Evolutionary conservation across 2,113 vertebrate species (phyloP).

Genomic region (Indicator indicator): DNA sequence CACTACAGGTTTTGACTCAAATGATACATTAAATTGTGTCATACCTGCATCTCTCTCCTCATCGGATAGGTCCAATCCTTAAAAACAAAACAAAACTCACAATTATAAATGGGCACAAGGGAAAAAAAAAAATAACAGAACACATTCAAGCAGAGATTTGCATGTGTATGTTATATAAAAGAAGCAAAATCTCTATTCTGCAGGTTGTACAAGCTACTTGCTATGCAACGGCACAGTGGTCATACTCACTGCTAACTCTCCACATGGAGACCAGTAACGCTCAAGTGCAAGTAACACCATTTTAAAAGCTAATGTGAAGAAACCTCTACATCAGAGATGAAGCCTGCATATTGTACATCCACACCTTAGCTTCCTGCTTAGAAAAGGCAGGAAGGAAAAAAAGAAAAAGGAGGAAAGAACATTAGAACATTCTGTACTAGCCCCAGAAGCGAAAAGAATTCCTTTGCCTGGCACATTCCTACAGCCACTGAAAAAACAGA

Average conservation of each 20-base stretch:
- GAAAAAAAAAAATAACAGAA: not conserved
- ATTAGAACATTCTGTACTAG: not conserved
- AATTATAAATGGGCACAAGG: not conserved
- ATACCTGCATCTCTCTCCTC: constrained; percentile 99
- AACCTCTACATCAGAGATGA: not conserved
- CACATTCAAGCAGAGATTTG: not conserved
- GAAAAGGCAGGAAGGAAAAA: not conserved
- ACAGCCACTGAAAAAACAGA: not conserved
- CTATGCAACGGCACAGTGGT: not conserved
- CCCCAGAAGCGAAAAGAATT: not conserved
- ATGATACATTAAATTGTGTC: not conserved
- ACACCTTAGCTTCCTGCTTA: not conserved
- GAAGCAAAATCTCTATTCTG: not conserved
- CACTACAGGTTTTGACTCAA: not conserved
- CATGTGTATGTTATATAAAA: fast-evolving
- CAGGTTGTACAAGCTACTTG: not conserved
- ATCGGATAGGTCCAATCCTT: constrained; percentile 99
- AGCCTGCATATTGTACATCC: not conserved
- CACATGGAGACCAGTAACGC: not conserved
- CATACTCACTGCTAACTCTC: not conserved
- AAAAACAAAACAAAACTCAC: not conserved
- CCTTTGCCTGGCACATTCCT: not conserved
- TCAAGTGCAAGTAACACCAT: not conserved
- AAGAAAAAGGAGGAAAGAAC: not conserved
- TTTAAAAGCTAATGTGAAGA: not conserved